Base-by-base conservation (phyloP, 2,888 invertebrate genomes). In the Oithona nana region DNA sequence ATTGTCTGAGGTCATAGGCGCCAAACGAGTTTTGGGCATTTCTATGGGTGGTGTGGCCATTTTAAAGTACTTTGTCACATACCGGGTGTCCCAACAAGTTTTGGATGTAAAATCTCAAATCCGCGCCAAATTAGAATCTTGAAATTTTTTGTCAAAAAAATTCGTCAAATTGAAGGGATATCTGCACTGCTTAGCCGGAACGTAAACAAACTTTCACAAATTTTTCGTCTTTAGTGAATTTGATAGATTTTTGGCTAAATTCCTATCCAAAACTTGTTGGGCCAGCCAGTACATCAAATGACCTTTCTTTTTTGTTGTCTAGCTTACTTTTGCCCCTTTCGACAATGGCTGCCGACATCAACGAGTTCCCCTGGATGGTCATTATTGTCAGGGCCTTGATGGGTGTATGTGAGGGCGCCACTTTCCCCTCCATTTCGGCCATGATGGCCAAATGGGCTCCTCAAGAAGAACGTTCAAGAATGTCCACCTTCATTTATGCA, bases 391-490 rank as follows among this genome's bases (percentile, higher is more conserved):
- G 74, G 48, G 69, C 70, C 8, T 59, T 69, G 16, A 68, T 74
- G 39, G 73, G 73, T 29, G 67, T 72, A 57, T 65, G 66, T 3
- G 71, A 79, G 77, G 86, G 88, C 58, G 89, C 86, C n/a, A 87
- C 88, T 8, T 93, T 92, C 84, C 94, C 94, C 0, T 87, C 92
- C 3, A 89, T 93, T 69, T 86, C 88, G 64, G 86, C 89, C 2
- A 83, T 95, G 80, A 89, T 89, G 48, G 87, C 90, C 6, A 83
- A 84, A 66, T 94, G 94, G 94, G 87, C 93, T 64, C 93, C 93
- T 6, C 92, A 92, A 11, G 81, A 85, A 78, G 93, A 95, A 67
- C 88, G 88, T 54, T 88, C 89, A 73, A 87, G 93, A 73, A 87
- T 92, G 73, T 85, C 90, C 8, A 59, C 50, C 65, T 75, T 3